These are phyloP conservation scores for Tetranychus truncatus DNA, from an alignment of 2,888 invertebrate genomes.

Conservation along the genomic window DNA sequence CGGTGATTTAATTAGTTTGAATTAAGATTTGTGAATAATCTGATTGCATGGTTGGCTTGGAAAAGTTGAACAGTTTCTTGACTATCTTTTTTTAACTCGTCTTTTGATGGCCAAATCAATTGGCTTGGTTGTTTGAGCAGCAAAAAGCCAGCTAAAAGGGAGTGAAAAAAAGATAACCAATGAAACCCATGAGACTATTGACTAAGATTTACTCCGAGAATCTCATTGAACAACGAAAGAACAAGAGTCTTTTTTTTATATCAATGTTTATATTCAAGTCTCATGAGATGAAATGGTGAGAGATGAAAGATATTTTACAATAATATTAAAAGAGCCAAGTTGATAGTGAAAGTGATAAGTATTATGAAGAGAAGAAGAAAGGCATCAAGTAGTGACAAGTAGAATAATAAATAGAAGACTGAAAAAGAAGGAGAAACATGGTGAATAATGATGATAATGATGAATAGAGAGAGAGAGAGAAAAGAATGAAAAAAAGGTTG, in stretches of 20 bases:
- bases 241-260: neutral
- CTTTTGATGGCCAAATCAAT: too few species aligned
- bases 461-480: neutral
- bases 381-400: neutral
- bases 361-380: neutral
- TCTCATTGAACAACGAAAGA: neutral
- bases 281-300: neutral
- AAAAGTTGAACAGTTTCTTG: too few species aligned
- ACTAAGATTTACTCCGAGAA: neutral
- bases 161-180: neutral
- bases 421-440: neutral
- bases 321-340: neutral
- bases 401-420: neutral
- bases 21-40: too few species aligned
- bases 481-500: neutral
- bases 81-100: too few species aligned
- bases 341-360: neutral
- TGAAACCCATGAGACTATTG: neutral
- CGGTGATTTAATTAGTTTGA: too few species aligned
- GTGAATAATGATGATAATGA: too few species aligned
- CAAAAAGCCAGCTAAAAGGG: too few species aligned
- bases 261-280: neutral
- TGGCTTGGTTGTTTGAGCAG: too few species aligned
- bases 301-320: neutral
- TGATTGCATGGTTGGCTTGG: too few species aligned